Base-by-base conservation (phyloP, 2,113 vertebrate species). In the Notiomystis cincta region DNA sequence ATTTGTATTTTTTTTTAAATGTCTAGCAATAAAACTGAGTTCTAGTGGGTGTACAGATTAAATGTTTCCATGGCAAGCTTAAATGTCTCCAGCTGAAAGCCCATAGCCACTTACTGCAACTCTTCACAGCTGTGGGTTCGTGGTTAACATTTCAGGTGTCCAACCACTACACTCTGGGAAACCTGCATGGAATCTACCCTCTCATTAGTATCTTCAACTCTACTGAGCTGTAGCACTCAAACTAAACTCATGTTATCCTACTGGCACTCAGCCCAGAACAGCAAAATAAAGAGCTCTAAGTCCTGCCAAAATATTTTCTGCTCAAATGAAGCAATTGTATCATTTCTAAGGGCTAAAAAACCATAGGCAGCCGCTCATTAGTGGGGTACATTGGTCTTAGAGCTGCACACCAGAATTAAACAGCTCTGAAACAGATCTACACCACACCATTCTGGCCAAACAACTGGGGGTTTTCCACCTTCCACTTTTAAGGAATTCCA, bases 291-390 rank as follows among this genome's bases (percentile, higher is more conserved):
- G 64, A 85, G 25, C 82, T 80, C 24, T 0, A 77, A 86, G 33
- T 66, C 50, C 62, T 92, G 87, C 89, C 93, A 95, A 96, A 93
- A 71, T 44, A 90, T 70, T 83, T 95, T 77, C 76, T 83, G 69
- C 38, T 82, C 56, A 79, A 71, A 79, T 25, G 14, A 77, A 58
- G 75, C 45, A 90, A 31, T 73, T 91, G 33, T 11, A 82, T 62
- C 16, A 77, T n/a, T 72, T 67, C 30, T 54, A 73, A 96, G 45
- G 50, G 35, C 58, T 76, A 70, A 62, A 89, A 85, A 67, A 6
- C 4, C 21, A 47, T 4, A 61, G 18, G 10, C 83, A 89, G 61
- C 20, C 11, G 15, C 65, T 72, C 51, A 45, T 61, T 25, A 77
- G 17, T 11, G 19, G 22, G 27, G 19, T 30, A 7, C 5, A 58